Evolutionary conservation across 1,140 invertebrate species (phyloP).

Genomic region (Linepithema humile): DNA sequence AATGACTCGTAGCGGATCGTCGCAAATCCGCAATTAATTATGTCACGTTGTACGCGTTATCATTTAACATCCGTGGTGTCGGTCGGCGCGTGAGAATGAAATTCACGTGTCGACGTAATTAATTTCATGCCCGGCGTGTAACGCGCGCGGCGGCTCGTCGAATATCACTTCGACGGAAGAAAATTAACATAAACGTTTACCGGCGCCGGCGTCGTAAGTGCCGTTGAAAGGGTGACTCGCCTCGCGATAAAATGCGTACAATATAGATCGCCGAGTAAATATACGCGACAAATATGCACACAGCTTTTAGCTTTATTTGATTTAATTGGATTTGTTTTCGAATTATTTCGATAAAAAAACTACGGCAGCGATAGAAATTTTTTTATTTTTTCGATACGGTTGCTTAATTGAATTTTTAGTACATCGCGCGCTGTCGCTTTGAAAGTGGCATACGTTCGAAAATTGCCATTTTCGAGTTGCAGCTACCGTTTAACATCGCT

Average conservation of each 20-base stretch:
- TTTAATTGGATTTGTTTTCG: constrained; percentile 18
- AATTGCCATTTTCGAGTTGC: background rate
- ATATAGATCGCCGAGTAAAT: background rate
- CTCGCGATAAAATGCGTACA: background rate
- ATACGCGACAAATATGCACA: background rate
- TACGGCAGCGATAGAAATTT: constrained; percentile 25
- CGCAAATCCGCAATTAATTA: constrained; percentile 57
- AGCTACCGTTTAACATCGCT: background rate
- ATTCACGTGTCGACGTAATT: constrained; percentile 45
- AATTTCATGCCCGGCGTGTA: constrained; percentile 44
- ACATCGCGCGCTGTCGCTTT: background rate
- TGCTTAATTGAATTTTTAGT: constrained; percentile 19
- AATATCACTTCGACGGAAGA: constrained; percentile 53
- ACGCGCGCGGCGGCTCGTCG: constrained; percentile 11
- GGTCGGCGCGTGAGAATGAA: constrained; percentile 45
- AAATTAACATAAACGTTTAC: constrained; percentile 45
- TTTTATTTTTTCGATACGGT: constrained; percentile 22
- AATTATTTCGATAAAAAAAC: constrained; percentile 32
- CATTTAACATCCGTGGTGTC: constrained; percentile 45
- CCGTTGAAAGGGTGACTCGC: background rate
- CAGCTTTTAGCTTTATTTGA: constrained; percentile 36
- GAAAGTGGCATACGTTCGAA: background rate
- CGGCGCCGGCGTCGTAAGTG: constrained; percentile 12
- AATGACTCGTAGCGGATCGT: constrained; percentile 52
- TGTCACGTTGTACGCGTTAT: constrained; percentile 45